Evolutionary conservation across 2,888 invertebrate genomes (phyloP).

Genomic region (Eupithecia dodoneata): DNA sequence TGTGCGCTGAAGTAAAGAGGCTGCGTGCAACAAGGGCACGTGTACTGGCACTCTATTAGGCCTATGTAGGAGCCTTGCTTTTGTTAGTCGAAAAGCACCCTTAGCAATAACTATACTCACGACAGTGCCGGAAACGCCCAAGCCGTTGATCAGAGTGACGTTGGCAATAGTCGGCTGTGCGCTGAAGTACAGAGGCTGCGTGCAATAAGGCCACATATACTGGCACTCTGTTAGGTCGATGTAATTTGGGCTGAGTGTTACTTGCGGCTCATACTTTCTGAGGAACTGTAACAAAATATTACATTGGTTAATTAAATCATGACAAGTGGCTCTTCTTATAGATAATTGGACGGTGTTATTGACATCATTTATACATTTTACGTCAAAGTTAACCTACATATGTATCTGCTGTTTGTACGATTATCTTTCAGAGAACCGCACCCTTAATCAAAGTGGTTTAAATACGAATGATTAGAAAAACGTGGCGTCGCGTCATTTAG

Average conservation of each 20-base stretch:
- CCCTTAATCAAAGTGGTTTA: too few relatives aligned
- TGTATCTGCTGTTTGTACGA: too few relatives aligned
- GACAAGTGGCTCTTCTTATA: too few relatives aligned
- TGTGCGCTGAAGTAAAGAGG: slow-evolving; percentile 94
- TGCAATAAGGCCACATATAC: slow-evolving; percentile 99
- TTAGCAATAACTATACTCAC: slow-evolving; percentile 56
- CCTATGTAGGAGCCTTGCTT: slow-evolving; percentile 88
- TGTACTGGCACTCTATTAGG: slow-evolving; percentile 96
- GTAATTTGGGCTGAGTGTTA: slow-evolving; percentile 90
- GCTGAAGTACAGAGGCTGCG: slow-evolving; percentile 95
- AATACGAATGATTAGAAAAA: too few relatives aligned
- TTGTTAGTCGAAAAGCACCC: too few relatives aligned
- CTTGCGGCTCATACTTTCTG: slow-evolving; percentile 84
- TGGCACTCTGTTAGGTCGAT: slow-evolving; percentile 97
- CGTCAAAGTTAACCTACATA: too few relatives aligned
- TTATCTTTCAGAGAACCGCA: too few relatives aligned
- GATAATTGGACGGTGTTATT: too few relatives aligned
- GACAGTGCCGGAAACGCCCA: slow-evolving; percentile 94
- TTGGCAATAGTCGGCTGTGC: slow-evolving; percentile 95
- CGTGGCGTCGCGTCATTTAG: too few relatives aligned
- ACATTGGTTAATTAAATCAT: too few relatives aligned
- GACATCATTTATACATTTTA: too few relatives aligned
- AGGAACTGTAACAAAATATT: slow-evolving; percentile 66
- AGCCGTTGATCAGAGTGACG: slow-evolving; percentile 96
- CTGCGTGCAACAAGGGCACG: slow-evolving; percentile 99